Base-by-base conservation (phyloP, 1,140 invertebrate species). In the Trinorchestia longiramus region DNA sequence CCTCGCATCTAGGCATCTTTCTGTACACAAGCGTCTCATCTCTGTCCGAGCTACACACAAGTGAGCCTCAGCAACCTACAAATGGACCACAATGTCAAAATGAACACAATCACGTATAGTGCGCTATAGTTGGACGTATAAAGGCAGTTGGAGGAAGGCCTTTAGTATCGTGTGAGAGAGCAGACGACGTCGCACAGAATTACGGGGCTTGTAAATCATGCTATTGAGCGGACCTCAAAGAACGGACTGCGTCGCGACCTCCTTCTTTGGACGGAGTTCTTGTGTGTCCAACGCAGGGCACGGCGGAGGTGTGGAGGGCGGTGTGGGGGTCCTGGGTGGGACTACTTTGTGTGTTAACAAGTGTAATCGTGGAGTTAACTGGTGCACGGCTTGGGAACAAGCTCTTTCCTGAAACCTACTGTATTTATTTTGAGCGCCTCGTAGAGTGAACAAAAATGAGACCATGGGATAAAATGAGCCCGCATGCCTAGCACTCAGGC, bases 181-280 rank as follows among this genome's bases (percentile, higher is more conserved):
- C 88, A 90, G 88, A 90, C 88, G 88, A 90, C 44, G 47, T 94
- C 41, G 44, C 92, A 45, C 43, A 94, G 92, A 94, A 94, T 94
- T 94, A 94, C 92, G 92, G 43, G 19, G 41, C 44, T 40, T 43
- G 40, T 94, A 94, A 94, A 44, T 94, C 92, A 94, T 94, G 92
- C 92, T 45, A 94, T 94, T 94, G 43, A 94, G 92, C 44, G 15
- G 92, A 11, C 19, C 43, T 94, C 92, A 45, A 94, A 43, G 92
- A 11, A 77, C 11, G 62, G 62, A 77, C 62, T 77, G 62, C 62
- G 62, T 11, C 62, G 62, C 62, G 62, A 77, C 62, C 62, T 77
- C 62, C 62, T 77, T 77, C 62, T 77, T 77, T 77, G 62, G 62
- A 77, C 11, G 11, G 15, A 77, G 62, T 77, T 77, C 62, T 77